These are phyloP conservation scores for Zosterops pallidus DNA, from an alignment of 2,113 vertebrate genomes.

Conservation along the genomic window DNA sequence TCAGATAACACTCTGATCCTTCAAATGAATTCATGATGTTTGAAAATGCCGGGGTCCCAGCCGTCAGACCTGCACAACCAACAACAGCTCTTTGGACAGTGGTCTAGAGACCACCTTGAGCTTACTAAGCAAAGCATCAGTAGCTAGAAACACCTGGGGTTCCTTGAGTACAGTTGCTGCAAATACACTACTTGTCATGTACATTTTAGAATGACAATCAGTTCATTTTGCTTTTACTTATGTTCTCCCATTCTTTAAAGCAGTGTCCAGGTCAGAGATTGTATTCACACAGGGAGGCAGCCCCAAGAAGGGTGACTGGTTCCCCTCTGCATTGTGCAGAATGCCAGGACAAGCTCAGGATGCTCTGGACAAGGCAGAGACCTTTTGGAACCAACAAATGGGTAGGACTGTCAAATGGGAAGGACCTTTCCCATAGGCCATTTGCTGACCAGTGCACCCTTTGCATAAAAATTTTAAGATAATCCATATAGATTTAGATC, in stretches of 20 bases:
- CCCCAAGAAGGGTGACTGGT: background rate
- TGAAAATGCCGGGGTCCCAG: background rate
- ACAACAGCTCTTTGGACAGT: background rate
- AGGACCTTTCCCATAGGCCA: background rate
- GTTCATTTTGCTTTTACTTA: background rate
- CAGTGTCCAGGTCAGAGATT: background rate
- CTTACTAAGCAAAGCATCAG: background rate
- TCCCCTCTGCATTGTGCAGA: background rate
- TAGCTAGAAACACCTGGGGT: background rate
- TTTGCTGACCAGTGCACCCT: background rate
- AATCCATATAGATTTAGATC: background rate
- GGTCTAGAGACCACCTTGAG: background rate
- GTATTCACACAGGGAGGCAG: background rate
- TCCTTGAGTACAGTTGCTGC: background rate
- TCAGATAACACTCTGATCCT: background rate
- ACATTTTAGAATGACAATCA: background rate
- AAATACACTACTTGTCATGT: background rate
- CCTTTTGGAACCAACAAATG: background rate
- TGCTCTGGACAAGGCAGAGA: background rate
- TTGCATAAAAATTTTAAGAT: background rate
- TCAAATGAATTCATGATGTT: background rate
- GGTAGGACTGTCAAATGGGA: background rate
- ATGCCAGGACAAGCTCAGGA: background rate
- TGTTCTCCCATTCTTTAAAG: background rate
- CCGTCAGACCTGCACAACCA: background rate